These are phyloP conservation scores for Geotria australis DNA, from an alignment of 2,797 vertebrate species.

Conservation along the genomic window DNA sequence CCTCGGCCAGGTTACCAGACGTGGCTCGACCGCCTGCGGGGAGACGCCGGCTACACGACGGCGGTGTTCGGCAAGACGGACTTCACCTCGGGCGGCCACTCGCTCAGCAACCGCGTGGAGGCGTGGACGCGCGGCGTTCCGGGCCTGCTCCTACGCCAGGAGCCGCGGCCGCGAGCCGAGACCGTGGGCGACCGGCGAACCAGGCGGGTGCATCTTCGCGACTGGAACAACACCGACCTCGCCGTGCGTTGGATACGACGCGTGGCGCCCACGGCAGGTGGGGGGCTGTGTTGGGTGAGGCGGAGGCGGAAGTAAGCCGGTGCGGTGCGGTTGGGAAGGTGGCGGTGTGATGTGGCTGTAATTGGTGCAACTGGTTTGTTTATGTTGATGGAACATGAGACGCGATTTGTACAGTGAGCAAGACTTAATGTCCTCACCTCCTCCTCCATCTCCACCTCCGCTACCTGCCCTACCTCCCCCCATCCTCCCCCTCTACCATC, in stretches of 20 bases:
- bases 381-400: no score
- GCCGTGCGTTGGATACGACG: constrained; percentile 37
- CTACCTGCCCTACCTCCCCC: no score
- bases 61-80: constrained; percentile 59
- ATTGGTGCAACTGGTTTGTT: no score
- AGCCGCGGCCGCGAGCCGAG: constrained; percentile 39
- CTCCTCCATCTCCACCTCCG: no score
- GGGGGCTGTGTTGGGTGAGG: no score
- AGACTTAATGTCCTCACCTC: no score
- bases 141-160: constrained; percentile 44
- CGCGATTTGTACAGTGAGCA: no score
- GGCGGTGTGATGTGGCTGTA: no score
- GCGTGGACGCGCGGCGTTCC: constrained; percentile 68
- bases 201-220: constrained; percentile 28
- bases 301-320: no score
- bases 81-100: constrained; percentile 61
- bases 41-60: constrained; percentile 26
- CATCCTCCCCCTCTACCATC: no score
- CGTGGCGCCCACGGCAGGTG: constrained; percentile 9
- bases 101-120: constrained; percentile 75
- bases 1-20: constrained; percentile 30
- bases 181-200: constrained; percentile 25
- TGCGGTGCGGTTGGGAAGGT: no score
- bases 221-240: constrained; percentile 44
- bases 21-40: constrained; percentile 60